Evolutionary conservation across 2,797 vertebrate species (phyloP).

Genomic region (Menidia menidia): DNA sequence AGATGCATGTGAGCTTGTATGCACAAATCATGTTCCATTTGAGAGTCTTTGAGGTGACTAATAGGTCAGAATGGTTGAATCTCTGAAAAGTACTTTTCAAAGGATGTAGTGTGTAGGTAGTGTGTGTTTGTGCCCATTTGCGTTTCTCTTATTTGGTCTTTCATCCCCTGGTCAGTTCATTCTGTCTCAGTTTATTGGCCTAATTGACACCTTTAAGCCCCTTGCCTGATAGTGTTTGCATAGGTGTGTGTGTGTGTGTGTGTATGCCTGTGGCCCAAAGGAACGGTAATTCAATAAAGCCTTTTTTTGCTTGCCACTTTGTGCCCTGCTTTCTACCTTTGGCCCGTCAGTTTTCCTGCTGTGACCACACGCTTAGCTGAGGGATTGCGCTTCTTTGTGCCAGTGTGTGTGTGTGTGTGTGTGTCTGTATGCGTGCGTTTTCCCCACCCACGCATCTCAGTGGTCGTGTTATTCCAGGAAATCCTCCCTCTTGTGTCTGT

Average conservation of each 20-base stretch:
- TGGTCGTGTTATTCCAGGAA: constrained; percentile 63
- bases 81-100: constrained; percentile 19
- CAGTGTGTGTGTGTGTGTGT: constrained; percentile 11
- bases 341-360: constrained; percentile 59
- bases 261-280: constrained; percentile 19
- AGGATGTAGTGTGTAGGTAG: neutral
- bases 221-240: constrained; percentile 22
- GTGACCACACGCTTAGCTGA: constrained; percentile 57
- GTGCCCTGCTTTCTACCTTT: constrained; percentile 48
- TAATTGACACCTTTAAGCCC: constrained; percentile 59
- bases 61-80: constrained; percentile 25
- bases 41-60: constrained; percentile 21
- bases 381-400: constrained; percentile 59
- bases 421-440: constrained; percentile 50
- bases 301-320: constrained; percentile 55
- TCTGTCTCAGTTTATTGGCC: constrained; percentile 50
- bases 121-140: constrained; percentile 1
- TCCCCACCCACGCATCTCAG: constrained; percentile 57
- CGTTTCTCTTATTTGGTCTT: constrained; percentile 19
- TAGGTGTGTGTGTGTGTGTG: constrained; percentile 4
- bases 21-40: neutral
- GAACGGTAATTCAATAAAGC: constrained; percentile 66
- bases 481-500: constrained; percentile 56
- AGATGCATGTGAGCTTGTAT: constrained; percentile 4
- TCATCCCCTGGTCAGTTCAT: constrained; percentile 42